Evolutionary conservation across 2,113 vertebrate species (phyloP).

Genomic region (Diadophis punctatus): DNA sequence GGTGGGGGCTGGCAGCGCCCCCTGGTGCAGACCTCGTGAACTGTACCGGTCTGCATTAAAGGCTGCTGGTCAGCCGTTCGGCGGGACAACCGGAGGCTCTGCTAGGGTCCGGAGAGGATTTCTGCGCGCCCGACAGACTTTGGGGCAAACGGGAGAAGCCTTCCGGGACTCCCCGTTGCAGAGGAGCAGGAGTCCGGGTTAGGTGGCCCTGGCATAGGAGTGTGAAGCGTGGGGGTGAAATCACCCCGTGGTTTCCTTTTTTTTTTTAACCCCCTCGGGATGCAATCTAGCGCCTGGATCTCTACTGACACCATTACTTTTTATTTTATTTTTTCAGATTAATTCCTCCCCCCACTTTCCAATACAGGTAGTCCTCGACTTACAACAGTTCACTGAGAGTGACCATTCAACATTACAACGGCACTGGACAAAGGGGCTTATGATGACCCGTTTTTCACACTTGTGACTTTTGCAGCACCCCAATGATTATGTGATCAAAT

Average conservation of each 20-base stretch:
- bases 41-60: too few relatives aligned
- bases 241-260: background rate
- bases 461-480: too few relatives aligned
- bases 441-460: too few relatives aligned
- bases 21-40: background rate
- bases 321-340: background rate
- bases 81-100: background rate
- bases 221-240: background rate
- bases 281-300: background rate
- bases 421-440: background rate
- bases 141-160: background rate
- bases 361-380: background rate
- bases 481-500: too few relatives aligned
- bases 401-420: background rate
- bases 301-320: background rate
- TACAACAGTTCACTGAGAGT: background rate
- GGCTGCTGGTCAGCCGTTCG: background rate
- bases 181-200: background rate
- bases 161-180: background rate
- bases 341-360: background rate
- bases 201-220: background rate
- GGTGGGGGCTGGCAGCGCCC: background rate
- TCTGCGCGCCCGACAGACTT: background rate
- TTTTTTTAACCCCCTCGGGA: background rate
- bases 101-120: background rate